These are phyloP conservation scores for Labrus mixtus DNA, from an alignment of 2,113 vertebrate species.

Conservation along the genomic window DNA sequence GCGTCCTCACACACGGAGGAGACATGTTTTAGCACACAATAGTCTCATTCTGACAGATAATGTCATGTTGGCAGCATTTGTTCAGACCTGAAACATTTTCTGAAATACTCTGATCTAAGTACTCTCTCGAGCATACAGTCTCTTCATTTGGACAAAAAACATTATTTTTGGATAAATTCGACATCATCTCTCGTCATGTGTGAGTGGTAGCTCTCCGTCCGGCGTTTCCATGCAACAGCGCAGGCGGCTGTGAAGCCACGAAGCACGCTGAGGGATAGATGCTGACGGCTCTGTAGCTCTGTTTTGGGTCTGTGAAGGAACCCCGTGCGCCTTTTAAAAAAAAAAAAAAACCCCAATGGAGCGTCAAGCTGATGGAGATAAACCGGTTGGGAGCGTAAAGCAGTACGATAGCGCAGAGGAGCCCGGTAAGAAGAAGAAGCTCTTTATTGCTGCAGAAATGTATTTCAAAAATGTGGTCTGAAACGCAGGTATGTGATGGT, in stretches of 20 bases:
- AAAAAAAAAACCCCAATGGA: too few species aligned
- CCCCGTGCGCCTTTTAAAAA: not conserved
- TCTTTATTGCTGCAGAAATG: not conserved
- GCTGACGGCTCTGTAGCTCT: slow-evolving; percentile 18
- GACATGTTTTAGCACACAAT: not conserved
- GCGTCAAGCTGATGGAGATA: slow-evolving; percentile 16
- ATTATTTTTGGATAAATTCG: not conserved
- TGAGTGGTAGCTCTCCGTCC: slow-evolving; percentile 24
- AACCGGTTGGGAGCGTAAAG: slow-evolving; percentile 10
- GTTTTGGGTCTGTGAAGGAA: not conserved
- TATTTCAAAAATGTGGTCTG: not conserved
- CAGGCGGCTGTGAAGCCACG: slow-evolving; percentile 23
- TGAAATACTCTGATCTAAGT: not conserved
- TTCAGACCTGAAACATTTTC: not conserved
- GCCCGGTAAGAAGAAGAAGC: slow-evolving; percentile 72
- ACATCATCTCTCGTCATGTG: slow-evolving; percentile 6
- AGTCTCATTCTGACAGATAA: not conserved
- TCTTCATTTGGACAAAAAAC: not conserved
- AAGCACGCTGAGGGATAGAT: slow-evolving; percentile 8
- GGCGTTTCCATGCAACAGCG: slow-evolving; percentile 59
- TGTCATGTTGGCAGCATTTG: not conserved
- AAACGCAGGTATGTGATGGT: not conserved
- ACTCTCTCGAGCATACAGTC: not conserved
- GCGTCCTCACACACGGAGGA: not conserved
- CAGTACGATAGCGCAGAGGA: slow-evolving; percentile 21